Conservation (phyloP, 2,888 invertebrate genomes). For the Abrostola triplasia region DNA sequence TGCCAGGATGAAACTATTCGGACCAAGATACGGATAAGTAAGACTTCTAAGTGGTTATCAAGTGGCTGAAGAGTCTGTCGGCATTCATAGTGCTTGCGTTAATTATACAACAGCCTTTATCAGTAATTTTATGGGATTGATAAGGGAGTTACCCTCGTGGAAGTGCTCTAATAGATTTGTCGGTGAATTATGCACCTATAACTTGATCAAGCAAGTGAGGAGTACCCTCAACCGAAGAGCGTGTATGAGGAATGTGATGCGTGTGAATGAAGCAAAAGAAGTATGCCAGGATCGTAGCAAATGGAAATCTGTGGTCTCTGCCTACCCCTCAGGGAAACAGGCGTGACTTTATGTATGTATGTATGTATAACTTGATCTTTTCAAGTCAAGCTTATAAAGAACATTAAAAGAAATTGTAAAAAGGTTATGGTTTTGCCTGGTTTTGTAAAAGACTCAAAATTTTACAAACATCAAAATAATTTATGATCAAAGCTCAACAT, state of each 20-base stretch:
- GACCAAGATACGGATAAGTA: conserved; percentile 26
- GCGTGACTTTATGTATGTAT: too few relatives aligned
- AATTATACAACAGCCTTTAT: conserved; percentile 49
- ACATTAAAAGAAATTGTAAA: too few relatives aligned
- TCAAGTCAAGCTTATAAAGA: not conserved
- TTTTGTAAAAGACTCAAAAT: too few relatives aligned
- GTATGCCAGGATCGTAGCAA: too few relatives aligned
- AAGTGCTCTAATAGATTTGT: conserved; percentile 41
- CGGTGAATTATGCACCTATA: conserved; percentile 3
- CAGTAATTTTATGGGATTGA: conserved; percentile 51
- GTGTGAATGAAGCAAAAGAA: too few relatives aligned
- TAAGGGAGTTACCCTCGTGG: conserved; percentile 41
- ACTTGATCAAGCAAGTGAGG: too few relatives aligned
- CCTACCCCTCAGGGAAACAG: too few relatives aligned
- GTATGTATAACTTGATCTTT: conserved; percentile 2
- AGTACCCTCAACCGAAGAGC: too few relatives aligned
- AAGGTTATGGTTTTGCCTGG: too few relatives aligned
- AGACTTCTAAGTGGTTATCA: conserved; percentile 46
- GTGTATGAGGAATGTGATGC: too few relatives aligned
- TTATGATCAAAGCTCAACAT: not conserved
- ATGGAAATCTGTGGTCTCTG: too few relatives aligned
- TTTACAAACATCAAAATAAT: too few relatives aligned
- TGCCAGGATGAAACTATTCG: not conserved
- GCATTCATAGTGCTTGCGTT: conserved; percentile 45
- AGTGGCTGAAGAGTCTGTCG: conserved; percentile 42